phyloP scores from a whole-genome alignment of 2,888 invertebrate species.

The Oligia latruncula region DNA sequence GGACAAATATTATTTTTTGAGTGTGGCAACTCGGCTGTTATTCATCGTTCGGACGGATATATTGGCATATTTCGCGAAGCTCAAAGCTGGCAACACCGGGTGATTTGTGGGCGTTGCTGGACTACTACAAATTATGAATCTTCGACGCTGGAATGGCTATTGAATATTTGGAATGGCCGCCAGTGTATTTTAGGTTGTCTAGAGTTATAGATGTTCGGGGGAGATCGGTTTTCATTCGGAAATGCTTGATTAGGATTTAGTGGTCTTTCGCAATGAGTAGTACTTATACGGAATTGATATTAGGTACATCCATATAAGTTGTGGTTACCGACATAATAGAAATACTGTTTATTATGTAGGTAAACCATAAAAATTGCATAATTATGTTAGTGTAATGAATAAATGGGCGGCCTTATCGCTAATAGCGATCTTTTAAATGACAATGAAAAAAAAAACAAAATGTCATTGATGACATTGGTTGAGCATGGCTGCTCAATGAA shows the following conservation, averaged over 20 bases:
- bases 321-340: background rate
- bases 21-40: conserved; percentile 66
- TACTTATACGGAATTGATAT: background rate
- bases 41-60: conserved; percentile 67
- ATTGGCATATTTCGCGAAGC: conserved; percentile 70
- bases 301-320: background rate
- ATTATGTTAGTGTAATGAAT: background rate
- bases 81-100: conserved; percentile 66
- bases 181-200: conserved; percentile 39
- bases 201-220: conserved; percentile 3
- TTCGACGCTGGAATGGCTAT: conserved; percentile 46
- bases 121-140: conserved; percentile 61
- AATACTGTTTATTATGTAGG: background rate
- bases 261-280: background rate
- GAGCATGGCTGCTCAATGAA: background rate
- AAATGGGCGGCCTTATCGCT: background rate
- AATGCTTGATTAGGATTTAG: conserved; percentile 7
- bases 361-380: background rate
- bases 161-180: conserved; percentile 53
- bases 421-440: background rate
- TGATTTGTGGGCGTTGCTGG: conserved; percentile 67
- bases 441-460: too few species aligned
- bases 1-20: conserved; percentile 69
- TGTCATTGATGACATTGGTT: background rate
- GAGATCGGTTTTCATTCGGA: conserved; percentile 28